Conservation (phyloP, 2,888 invertebrate species). For the Mythimna pallens region DNA sequence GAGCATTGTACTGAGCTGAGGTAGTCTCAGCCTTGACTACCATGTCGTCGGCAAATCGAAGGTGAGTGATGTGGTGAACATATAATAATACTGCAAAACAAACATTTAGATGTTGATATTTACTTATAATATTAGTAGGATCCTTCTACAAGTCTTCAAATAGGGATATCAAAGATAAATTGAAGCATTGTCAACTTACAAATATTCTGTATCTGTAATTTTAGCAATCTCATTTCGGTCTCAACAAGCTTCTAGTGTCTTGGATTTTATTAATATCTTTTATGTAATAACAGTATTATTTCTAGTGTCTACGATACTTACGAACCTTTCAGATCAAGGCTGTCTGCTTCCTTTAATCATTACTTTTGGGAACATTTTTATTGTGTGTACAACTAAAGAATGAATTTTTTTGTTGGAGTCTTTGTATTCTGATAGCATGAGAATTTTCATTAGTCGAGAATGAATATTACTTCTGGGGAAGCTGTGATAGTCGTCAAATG, state of each 20-base stretch:
- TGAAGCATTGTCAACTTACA: background rate
- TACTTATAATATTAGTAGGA: background rate
- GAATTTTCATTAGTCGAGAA: no score
- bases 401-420: no score
- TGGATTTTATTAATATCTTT: background rate
- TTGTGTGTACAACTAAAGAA: background rate
- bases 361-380: background rate
- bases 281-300: conserved; percentile 11
- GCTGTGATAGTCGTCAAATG: no score
- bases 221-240: background rate
- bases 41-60: no score
- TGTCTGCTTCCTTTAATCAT: conserved; percentile 18
- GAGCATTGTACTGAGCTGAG: no score
- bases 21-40: no score
- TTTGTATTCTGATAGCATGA: no score
- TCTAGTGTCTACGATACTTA: background rate
- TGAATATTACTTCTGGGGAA: no score
- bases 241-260: background rate
- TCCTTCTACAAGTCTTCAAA: background rate
- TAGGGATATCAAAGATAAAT: background rate
- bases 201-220: background rate
- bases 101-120: background rate
- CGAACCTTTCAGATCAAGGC: conserved; percentile 6
- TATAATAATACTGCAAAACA: no score
- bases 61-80: no score